phyloP scores from a whole-genome alignment of 2,888 invertebrate species.

The Alentia gelatinosa region DNA sequence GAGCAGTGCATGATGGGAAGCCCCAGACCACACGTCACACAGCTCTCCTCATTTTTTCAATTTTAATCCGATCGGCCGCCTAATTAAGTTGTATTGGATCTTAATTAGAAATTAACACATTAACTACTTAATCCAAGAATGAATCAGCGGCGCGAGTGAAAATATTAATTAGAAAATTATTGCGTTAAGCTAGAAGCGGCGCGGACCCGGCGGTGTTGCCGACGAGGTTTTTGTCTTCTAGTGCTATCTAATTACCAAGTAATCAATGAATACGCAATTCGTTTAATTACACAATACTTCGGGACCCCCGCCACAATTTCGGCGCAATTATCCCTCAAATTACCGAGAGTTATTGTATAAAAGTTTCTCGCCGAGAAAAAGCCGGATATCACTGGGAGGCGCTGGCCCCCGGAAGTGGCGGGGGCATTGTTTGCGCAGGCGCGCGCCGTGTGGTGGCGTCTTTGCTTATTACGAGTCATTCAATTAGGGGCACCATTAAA shows the following conservation, averaged over 20 bases:
- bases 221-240: background rate
- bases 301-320: conserved; percentile 53
- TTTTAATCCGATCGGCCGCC: conserved; percentile 39
- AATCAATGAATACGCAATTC: conserved; percentile 54
- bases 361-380: conserved; percentile 32
- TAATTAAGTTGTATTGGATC: conserved; percentile 50
- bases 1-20: background rate
- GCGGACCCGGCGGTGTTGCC: background rate
- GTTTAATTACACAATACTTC: conserved; percentile 54
- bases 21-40: background rate
- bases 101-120: conserved; percentile 54
- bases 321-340: conserved; percentile 51
- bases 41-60: background rate
- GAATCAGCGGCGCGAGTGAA: conserved; percentile 47
- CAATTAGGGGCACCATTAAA: conserved; percentile 45
- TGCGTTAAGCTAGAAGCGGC: conserved; percentile 35
- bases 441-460: background rate
- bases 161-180: conserved; percentile 54
- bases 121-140: conserved; percentile 54
- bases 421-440: conserved; percentile 51
- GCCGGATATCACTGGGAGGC: conserved; percentile 47
- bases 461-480: conserved; percentile 54
- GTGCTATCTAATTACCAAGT: conserved; percentile 48
- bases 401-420: conserved; percentile 35
- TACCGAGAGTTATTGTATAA: conserved; percentile 51